Conservation (phyloP, 2,797 vertebrate species). For the Hyperoplus lanceolatus region DNA sequence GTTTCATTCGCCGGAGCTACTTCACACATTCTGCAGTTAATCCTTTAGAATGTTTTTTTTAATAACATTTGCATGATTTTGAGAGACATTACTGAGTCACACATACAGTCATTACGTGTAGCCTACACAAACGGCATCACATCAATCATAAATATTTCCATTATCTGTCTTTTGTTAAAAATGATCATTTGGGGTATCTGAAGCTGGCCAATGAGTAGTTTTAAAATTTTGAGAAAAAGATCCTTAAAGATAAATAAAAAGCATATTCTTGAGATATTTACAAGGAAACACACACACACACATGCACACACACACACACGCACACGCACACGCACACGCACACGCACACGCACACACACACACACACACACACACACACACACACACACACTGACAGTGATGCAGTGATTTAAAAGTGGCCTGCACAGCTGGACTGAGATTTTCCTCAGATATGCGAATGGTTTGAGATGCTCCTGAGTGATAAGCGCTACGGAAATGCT, state of each 20-base stretch:
- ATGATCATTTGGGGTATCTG: too few relatives aligned
- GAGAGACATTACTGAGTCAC: too few relatives aligned
- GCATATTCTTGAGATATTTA: background rate
- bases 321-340: too few relatives aligned
- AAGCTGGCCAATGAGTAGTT: background rate
- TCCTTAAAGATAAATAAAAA: background rate
- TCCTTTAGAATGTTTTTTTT: conserved; percentile 4
- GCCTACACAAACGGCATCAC: too few relatives aligned
- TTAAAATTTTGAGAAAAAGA: background rate
- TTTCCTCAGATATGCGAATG: conserved; percentile 49
- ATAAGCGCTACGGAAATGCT: conserved; percentile 48
- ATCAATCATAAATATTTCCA: too few relatives aligned
- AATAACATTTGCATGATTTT: background rate
- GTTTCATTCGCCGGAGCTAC: conserved; percentile 24
- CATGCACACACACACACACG: too few relatives aligned
- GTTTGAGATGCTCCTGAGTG: conserved; percentile 57
- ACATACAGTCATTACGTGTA: too few relatives aligned
- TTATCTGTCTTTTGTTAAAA: too few relatives aligned
- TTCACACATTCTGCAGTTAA: conserved; percentile 31
- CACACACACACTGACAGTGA: conserved; percentile 13
- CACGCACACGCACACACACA: too few relatives aligned
- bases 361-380: conserved; percentile 6
- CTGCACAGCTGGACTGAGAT: conserved; percentile 65
- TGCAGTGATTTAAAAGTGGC: conserved; percentile 12
- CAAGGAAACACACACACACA: too few relatives aligned